These are phyloP conservation scores for Ficedula albicollis DNA, from an alignment of 2,797 vertebrate species.

Conservation along the genomic window DNA sequence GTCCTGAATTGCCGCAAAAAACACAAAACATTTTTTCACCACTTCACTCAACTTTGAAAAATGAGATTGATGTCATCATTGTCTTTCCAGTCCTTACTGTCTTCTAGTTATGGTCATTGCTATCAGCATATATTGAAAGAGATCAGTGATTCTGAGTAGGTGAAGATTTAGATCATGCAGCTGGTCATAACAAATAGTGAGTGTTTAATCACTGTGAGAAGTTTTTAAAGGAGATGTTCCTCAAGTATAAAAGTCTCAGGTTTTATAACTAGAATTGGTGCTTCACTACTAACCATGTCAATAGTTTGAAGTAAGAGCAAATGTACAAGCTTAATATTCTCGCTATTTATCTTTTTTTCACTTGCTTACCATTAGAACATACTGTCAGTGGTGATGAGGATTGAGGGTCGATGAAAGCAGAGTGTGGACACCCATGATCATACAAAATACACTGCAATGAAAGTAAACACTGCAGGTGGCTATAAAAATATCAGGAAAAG, in stretches of 20 bases:
- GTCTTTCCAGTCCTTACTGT: constrained; percentile 39
- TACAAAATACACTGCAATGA: not conserved
- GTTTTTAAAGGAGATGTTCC: not conserved
- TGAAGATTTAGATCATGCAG: constrained; percentile 2
- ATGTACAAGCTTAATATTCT: not conserved
- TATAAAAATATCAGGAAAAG: not conserved
- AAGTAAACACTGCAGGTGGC: not conserved
- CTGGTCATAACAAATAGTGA: not conserved
- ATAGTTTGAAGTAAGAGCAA: not conserved
- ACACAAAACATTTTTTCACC: not conserved
- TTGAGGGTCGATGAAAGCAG: not conserved
- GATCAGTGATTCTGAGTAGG: not conserved
- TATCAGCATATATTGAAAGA: constrained; percentile 32
- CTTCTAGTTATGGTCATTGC: not conserved
- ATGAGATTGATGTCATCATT: not conserved
- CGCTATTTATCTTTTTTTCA: not conserved
- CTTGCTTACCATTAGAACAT: not conserved
- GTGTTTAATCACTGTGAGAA: not conserved
- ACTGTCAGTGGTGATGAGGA: not conserved
- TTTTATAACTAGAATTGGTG: not conserved
- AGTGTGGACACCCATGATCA: not conserved
- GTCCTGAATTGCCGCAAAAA: constrained; percentile 33
- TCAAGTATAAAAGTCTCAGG: not conserved
- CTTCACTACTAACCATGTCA: not conserved
- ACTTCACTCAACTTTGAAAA: not conserved